Base-by-base conservation (phyloP, 1,140 invertebrate species). In the Oedothorax gibbosus region DNA sequence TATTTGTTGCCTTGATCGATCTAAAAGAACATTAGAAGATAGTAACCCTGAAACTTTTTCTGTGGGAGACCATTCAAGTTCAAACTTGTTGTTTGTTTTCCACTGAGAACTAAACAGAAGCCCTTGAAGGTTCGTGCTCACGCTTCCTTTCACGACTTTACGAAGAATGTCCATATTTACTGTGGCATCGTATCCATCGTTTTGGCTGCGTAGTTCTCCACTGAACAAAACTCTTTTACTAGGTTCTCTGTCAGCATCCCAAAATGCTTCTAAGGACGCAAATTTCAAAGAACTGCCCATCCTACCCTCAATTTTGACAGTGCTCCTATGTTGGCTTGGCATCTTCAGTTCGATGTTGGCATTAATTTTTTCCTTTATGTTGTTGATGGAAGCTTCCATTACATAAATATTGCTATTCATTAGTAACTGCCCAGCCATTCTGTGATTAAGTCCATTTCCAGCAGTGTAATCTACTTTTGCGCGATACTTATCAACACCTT, bases 241-340 rank as follows among this genome's bases (percentile, higher is more conserved):
- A 9, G 72, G 56, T 20, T 86, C 85, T 69, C 85, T 81, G 12
- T 86, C 85, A 18, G 86, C 86, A 75, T 86, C 86, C 86, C 73
- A 78, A 7, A 53, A 62, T 14, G 66, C 62, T 60, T 86, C 81
- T 14, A 86, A 79, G 8, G 81, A 66, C n/a, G 73, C 80, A 51
- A 54, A 56, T 51, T 84, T 83, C 20, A 73, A 20, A 14, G 12
- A 12, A 18, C 65, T 35, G 49, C 49, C 72, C 7, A 64, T 79
- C 18, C 49, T 78, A 0, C 72, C 54, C 68, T 84, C 76, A 8
- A 86, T 6, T 60, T 72, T 84, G 10, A 57, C 68, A 8, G 66
- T 51, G n/a, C 65, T 60, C 49, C 69, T 72, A 5, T 76, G 56
- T 10, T 51, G 66, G 69, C 71, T 73, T 10, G 72, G 65, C 68